These are phyloP conservation scores for Drosophila saltans DNA, from an alignment of 1,140 invertebrate genomes.

Conservation along the genomic window DNA sequence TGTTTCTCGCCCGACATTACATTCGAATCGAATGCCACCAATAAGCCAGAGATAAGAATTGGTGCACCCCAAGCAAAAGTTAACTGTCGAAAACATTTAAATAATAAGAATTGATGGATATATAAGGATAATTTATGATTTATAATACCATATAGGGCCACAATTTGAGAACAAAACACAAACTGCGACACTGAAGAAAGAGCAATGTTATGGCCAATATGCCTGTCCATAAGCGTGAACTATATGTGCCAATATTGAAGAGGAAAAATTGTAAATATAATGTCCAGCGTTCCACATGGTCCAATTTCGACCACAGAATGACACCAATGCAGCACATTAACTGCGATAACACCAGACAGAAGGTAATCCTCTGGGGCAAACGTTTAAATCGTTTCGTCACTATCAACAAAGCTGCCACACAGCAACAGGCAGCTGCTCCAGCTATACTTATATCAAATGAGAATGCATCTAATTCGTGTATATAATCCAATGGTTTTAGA, in stretches of 20 bases:
- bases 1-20: constrained; percentile 84
- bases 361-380: constrained; percentile 92
- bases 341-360: constrained; percentile 91
- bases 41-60: constrained; percentile 84
- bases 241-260: constrained; percentile 89
- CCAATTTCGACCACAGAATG: constrained; percentile 87
- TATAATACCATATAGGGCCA: constrained; percentile 84
- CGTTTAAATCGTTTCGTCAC: constrained; percentile 90
- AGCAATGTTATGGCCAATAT: constrained; percentile 91
- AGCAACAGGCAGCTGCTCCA: constrained; percentile 89
- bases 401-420: constrained; percentile 91
- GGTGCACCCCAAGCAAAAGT: constrained; percentile 90
- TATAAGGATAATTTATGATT: too few relatives aligned
- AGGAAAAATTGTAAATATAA: constrained; percentile 89
- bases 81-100: constrained; percentile 84
- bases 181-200: constrained; percentile 91
- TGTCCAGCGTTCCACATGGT: constrained; percentile 84
- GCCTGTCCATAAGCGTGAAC: constrained; percentile 92
- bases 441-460: constrained; percentile 93
- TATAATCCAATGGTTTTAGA: constrained; percentile 87
- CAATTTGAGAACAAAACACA: constrained; percentile 90
- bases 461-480: constrained; percentile 90
- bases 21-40: constrained; percentile 84
- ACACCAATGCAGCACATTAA: constrained; percentile 87
- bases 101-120: too few relatives aligned